phyloP scores from a whole-genome alignment of 1,140 invertebrate species.

The Cotesia glomerata region DNA sequence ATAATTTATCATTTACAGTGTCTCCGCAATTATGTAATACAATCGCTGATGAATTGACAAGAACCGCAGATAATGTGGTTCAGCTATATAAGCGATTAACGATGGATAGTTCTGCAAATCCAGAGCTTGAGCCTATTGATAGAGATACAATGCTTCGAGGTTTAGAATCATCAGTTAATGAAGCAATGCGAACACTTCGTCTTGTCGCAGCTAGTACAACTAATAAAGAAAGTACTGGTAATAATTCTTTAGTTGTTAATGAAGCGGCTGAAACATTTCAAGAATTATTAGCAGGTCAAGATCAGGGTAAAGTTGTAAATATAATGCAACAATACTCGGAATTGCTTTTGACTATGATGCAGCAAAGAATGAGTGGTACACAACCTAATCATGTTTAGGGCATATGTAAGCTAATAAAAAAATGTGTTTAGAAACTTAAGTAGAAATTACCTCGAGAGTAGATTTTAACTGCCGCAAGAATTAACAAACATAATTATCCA shows the following conservation, averaged over 20 bases:
- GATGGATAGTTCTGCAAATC: constrained; percentile 51
- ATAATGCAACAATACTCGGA: constrained; percentile 74
- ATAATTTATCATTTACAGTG: constrained; percentile 60
- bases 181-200: constrained; percentile 57
- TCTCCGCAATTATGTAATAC: constrained; percentile 70
- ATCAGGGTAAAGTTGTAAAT: constrained; percentile 64
- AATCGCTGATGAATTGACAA: constrained; percentile 69
- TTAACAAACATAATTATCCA: not conserved
- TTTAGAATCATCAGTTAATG: constrained; percentile 56
- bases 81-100: constrained; percentile 69
- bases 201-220: constrained; percentile 47
- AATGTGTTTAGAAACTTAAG: constrained; percentile 18
- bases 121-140: constrained; percentile 46
- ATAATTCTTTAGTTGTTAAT: constrained; percentile 42
- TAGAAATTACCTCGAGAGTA: not conserved
- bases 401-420: constrained; percentile 36
- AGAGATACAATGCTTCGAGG: constrained; percentile 57
- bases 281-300: constrained; percentile 53
- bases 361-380: constrained; percentile 66
- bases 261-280: constrained; percentile 55
- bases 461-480: not conserved
- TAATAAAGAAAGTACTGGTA: constrained; percentile 42
- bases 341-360: constrained; percentile 68
- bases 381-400: constrained; percentile 55
- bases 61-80: constrained; percentile 71